A percentile compares a stretch with the other conserved stretches of the same genome.
phyloP scores from a whole-genome alignment of 2,797 vertebrate species.

The Psittacula derbiana region DNA sequence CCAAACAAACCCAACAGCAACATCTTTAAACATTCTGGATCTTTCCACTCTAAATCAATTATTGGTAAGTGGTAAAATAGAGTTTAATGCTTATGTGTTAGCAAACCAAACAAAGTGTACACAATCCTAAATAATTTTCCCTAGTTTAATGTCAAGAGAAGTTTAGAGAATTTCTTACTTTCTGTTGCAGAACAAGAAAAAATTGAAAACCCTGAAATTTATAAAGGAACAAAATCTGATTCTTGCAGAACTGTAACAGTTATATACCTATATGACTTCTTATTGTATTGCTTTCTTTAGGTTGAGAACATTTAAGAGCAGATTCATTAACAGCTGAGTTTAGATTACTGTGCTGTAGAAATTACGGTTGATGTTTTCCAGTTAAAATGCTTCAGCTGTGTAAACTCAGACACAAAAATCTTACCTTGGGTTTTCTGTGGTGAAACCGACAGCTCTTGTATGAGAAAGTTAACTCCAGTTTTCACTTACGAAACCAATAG shows the following conservation, averaged over 20 bases:
- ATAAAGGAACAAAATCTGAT: neutral
- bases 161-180: neutral
- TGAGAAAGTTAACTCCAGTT: neutral
- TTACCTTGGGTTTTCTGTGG: neutral
- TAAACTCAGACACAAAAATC: neutral
- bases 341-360: neutral
- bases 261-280: neutral
- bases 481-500: neutral
- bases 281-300: neutral
- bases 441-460: neutral
- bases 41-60: neutral
- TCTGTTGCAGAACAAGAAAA: neutral
- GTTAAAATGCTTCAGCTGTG: neutral
- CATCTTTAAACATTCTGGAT: neutral
- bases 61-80: neutral
- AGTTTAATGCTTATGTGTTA: neutral
- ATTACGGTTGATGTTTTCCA: neutral
- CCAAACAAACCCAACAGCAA: neutral
- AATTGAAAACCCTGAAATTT: neutral
- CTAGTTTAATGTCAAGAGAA: neutral
- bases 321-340: neutral
- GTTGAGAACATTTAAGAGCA: neutral
- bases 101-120: neutral
- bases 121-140: neutral
- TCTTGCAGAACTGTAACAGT: neutral